Evolutionary conservation across 2,797 vertebrate genomes (phyloP).

Genomic region (Pangasius djambal): DNA sequence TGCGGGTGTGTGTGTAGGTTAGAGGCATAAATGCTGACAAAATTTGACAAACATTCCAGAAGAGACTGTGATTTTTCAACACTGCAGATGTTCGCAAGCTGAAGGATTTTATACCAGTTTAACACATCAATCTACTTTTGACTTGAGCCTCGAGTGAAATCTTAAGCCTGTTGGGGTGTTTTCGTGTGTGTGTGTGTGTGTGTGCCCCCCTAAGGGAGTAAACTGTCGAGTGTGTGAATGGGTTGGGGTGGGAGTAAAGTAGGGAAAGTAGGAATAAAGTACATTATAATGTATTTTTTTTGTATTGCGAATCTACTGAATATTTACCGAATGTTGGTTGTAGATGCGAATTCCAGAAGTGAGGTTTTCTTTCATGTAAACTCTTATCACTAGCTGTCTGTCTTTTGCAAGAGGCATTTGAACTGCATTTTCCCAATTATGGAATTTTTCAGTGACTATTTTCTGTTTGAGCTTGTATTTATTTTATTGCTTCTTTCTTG

Average conservation of each 20-base stretch:
- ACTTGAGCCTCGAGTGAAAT: not conserved
- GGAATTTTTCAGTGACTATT: not conserved
- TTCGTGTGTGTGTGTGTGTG: not conserved
- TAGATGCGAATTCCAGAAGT: not conserved
- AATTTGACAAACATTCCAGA: conserved; percentile 12
- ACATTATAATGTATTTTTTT: not conserved
- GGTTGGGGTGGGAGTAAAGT: too few species aligned
- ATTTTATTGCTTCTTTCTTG: too few species aligned
- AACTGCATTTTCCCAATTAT: not conserved
- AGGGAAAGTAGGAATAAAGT: not conserved
- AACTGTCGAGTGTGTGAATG: not conserved
- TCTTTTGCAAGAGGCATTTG: not conserved
- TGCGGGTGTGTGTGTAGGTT: not conserved
- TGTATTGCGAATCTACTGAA: not conserved
- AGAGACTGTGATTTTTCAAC: not conserved
- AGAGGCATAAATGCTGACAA: not conserved
- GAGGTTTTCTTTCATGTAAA: not conserved
- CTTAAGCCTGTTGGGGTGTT: not conserved
- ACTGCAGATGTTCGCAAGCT: not conserved
- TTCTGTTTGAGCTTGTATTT: not conserved
- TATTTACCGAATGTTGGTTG: not conserved
- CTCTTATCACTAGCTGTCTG: not conserved
- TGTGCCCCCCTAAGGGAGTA: not conserved
- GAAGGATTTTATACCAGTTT: conserved; percentile 4
- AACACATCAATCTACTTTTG: not conserved